These are phyloP conservation scores for Hylyphantes graminicola DNA, from an alignment of 1,140 invertebrate genomes.

Conservation along the genomic window DNA sequence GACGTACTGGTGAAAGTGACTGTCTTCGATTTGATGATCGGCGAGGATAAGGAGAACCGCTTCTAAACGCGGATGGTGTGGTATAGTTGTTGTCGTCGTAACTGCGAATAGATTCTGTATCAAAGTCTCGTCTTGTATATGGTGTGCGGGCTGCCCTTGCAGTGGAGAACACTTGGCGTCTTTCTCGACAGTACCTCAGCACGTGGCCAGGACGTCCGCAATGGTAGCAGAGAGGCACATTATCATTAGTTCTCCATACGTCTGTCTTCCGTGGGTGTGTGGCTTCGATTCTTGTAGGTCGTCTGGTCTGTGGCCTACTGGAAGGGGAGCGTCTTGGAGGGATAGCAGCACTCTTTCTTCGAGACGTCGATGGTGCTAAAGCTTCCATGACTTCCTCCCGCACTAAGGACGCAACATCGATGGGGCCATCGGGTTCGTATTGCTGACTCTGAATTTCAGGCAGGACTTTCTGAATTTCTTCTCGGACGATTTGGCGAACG, in stretches of 20 bases:
- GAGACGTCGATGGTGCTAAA: too few species aligned
- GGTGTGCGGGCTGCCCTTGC: background rate
- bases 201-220: slow-evolving; percentile 5
- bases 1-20: background rate
- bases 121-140: background rate
- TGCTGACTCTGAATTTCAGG: too few species aligned
- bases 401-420: too few species aligned
- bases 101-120: background rate
- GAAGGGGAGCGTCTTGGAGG: too few species aligned
- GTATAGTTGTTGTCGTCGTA: background rate
- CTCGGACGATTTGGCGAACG: too few species aligned
- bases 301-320: too few species aligned
- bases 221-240: slow-evolving; percentile 27
- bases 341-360: too few species aligned
- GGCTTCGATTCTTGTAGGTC: background rate
- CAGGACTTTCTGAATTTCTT: too few species aligned
- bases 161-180: background rate
- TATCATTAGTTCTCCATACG: slow-evolving; percentile 16
- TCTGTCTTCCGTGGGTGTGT: background rate
- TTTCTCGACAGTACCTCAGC: slow-evolving; percentile 19
- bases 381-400: too few species aligned
- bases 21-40: background rate
- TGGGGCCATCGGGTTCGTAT: too few species aligned
- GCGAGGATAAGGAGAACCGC: background rate
- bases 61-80: background rate